phyloP scores from a whole-genome alignment of 2,888 invertebrate species.

The Troides helena region DNA sequence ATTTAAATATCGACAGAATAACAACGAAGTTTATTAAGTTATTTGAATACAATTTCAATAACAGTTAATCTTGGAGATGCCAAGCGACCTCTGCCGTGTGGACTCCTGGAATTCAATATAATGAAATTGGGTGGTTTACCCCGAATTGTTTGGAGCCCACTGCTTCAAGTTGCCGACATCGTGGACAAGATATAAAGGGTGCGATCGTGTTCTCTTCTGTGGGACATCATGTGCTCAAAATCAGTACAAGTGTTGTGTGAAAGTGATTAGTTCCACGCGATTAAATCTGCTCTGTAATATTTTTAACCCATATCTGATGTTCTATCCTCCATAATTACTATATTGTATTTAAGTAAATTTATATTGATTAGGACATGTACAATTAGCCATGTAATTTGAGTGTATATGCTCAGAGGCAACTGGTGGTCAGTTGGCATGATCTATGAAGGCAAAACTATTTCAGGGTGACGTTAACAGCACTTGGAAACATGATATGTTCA shows the following conservation, averaged over 20 bases:
- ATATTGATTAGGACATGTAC: constrained; percentile 45
- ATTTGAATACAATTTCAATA: constrained; percentile 14
- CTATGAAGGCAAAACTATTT: constrained; percentile 80
- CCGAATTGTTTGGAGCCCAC: constrained; percentile 13
- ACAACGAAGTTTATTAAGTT: constrained; percentile 14
- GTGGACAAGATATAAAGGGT: constrained; percentile 12
- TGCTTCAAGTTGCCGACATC: constrained; percentile 23
- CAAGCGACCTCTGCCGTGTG: constrained; percentile 6
- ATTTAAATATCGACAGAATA: constrained; percentile 11
- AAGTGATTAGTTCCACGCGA: constrained; percentile 36
- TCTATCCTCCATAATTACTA: constrained; percentile 8
- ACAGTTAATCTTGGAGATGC: constrained; percentile 14
- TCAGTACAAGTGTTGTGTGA: constrained; percentile 44
- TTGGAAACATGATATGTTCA: constrained; percentile 98
- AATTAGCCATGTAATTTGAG: constrained; percentile 62
- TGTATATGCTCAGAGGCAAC: constrained; percentile 62
- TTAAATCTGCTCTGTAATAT: constrained; percentile 13
- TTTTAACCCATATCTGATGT: constrained; percentile 11
- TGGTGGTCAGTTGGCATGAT: constrained; percentile 66
- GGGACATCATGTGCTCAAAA: constrained; percentile 34
- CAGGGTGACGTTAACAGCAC: constrained; percentile 97
- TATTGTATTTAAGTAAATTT: constrained; percentile 24
- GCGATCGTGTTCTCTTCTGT: constrained; percentile 27
- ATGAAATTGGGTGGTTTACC: constrained; percentile 9
- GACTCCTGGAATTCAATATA: constrained; percentile 2